Evolutionary conservation across 2,113 vertebrate genomes (phyloP), one percentile per base, ranked within the genome.

Genomic region (Lynx canadensis): DNA sequence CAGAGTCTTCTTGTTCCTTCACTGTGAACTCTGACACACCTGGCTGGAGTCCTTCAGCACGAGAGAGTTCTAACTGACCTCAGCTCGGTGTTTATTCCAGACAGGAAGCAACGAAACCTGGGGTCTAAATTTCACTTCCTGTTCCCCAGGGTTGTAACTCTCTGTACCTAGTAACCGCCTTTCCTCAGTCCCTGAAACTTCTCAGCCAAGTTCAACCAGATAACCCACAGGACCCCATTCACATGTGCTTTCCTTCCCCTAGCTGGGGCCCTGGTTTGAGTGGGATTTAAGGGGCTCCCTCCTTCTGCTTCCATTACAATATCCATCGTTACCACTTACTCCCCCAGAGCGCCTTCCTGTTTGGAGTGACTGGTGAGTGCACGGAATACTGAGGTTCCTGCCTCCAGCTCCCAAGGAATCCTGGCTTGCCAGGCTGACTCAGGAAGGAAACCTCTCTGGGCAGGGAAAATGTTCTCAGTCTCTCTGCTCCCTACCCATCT

Each of bases 81-180:
- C 25, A 74, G 83, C 48, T 93, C 52, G 41, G 87, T 45, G 63
- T 48, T 91, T 41, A 80, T 38, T 68, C 52, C 52, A 38, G 65
- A 83, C 11, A 60, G 57, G 66, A 95, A 76, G n/a, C 80, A 27
- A 91, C 14, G 41, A 65, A 63, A 87, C 7, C 31, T 2, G 0
- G 63, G 38, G 18, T 69, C 91, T 66, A 52, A 95, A 63, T 29
- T 68, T 83, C 65, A 94, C 55, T 15, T 50, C 33, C 88, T 80
- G 25, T 50, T 87, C 69, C 45, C 50, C 48, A 41, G 50, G 31
- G 25, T 10, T 45, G 79, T 45, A 60, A 19, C 38, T 76, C 50
- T 27, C 3, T 55, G 18, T 50, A n/a, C 38, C 15, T 13, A 29
- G 11, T 12, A 31, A 31, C 15, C 38, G 36, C 11, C 2, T 18